These are phyloP conservation scores for Agrypnia vestita DNA, from an alignment of 1,140 invertebrate species.

Conservation along the genomic window DNA sequence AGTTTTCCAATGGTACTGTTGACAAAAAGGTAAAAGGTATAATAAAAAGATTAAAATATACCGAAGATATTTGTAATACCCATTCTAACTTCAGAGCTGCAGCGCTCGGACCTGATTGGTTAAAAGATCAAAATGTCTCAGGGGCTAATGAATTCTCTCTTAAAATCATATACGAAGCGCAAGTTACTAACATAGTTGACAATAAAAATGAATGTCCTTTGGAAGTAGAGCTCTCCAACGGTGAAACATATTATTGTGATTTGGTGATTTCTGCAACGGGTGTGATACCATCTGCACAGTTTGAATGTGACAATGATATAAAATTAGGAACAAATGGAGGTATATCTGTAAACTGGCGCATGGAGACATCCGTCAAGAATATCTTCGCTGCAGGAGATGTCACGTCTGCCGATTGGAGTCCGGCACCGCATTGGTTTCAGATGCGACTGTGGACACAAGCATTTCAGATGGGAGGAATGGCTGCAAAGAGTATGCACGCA, in stretches of 20 bases:
- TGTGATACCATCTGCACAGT: slow-evolving; percentile 82
- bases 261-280: slow-evolving; percentile 97
- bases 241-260: slow-evolving; percentile 86
- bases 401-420: slow-evolving; percentile 86
- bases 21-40: slow-evolving; percentile 62
- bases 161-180: slow-evolving; percentile 80
- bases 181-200: slow-evolving; percentile 76
- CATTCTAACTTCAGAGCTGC: slow-evolving; percentile 75
- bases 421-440: slow-evolving; percentile 93
- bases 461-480: slow-evolving; percentile 96
- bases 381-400: slow-evolving; percentile 97
- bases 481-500: slow-evolving; percentile 91
- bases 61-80: slow-evolving; percentile 71
- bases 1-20: slow-evolving; percentile 66
- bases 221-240: slow-evolving; percentile 84
- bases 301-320: slow-evolving; percentile 74
- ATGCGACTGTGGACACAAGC: slow-evolving; percentile 99
- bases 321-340: slow-evolving; percentile 81
- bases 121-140: slow-evolving; percentile 79
- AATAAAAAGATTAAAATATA: slow-evolving; percentile 82
- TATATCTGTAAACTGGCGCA: slow-evolving; percentile 87
- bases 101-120: slow-evolving; percentile 97
- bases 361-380: slow-evolving; percentile 85
- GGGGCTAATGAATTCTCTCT: slow-evolving; percentile 72
- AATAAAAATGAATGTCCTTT: slow-evolving; percentile 77